Evolutionary conservation across 2,113 vertebrate species (phyloP).

Genomic region (Anarhynchus alexandrinus): DNA sequence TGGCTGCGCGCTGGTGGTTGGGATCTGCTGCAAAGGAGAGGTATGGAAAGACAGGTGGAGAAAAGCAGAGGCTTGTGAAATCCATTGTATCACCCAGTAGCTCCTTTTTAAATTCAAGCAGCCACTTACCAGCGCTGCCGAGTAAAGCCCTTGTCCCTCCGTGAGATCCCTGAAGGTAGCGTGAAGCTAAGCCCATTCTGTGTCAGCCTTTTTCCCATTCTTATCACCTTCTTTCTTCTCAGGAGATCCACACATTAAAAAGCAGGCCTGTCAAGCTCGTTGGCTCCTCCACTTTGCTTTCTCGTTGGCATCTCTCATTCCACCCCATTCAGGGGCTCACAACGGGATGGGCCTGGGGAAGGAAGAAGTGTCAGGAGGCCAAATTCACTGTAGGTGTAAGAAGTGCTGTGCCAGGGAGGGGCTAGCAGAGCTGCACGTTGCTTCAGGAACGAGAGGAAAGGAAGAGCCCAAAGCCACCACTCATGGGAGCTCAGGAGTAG

Average conservation of each 20-base stretch:
- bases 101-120: neutral
- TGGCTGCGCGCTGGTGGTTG: neutral
- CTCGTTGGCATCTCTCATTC: neutral
- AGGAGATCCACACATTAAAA: neutral
- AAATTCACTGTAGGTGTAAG: accelerated
- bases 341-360: neutral
- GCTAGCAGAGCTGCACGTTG: too few species aligned
- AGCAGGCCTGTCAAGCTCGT: neutral
- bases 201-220: neutral
- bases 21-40: neutral
- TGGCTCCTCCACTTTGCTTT: neutral
- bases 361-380: neutral
- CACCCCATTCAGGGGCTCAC: neutral
- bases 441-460: neutral
- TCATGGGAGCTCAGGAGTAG: neutral
- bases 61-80: neutral
- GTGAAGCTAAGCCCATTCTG: neutral
- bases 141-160: neutral
- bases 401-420: neutral
- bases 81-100: neutral
- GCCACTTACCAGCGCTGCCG: neutral
- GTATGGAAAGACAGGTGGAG: neutral
- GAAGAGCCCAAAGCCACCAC: neutral
- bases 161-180: neutral
- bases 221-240: neutral